Evolutionary conservation across 1,140 invertebrate genomes (phyloP), one percentile per base, ranked within the genome.

Genomic region (Camponotus pennsylvanicus): DNA sequence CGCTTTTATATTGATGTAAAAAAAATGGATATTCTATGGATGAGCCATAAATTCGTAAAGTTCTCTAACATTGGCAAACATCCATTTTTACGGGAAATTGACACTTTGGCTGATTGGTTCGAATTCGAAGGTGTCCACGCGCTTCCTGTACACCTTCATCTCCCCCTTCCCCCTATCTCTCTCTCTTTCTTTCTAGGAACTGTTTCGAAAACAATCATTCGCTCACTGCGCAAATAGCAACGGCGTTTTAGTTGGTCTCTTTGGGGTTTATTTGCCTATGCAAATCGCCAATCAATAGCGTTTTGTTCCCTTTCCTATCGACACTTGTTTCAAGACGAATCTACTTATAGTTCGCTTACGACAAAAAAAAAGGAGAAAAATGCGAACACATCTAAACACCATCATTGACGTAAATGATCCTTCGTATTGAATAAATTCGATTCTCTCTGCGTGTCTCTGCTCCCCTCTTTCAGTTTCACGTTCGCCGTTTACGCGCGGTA

Each of bases 241-340:
- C n/a, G 32, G 52, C 63, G 40, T 42, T 61, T 32, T 6, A 18
- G 32, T 57, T 18, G 45, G 37, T 88, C 63, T 91, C 90, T 91
- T 92, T 88, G 78, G 57, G 69, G 83, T 88, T 88, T 92, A 91
- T 91, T 92, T 92, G 80, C 86, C 86, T 92, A 91, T 92, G 91
- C 89, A 91, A 92, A 92, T 92, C 85, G 86, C 87, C 89, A 88
- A 92, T 91, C 91, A 91, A 91, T 76, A 37, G 40, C 42, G 32
- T 63, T 80, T 63, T 55, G 21, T 55, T 42, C 45, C 76, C 45
- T 85, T 61, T 61, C 15, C 45, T 57, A 32, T 45, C 57, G 13
- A 34, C 18, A 45, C 34, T 82, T 67, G 55, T 73, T 82, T 59
- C 49, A 67, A 57, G 45, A 61, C 42, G 52, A 45, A 67, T 21